These are phyloP conservation scores for Aricia artaxerxes DNA, from an alignment of 2,888 invertebrate species.

Conservation along the genomic window DNA sequence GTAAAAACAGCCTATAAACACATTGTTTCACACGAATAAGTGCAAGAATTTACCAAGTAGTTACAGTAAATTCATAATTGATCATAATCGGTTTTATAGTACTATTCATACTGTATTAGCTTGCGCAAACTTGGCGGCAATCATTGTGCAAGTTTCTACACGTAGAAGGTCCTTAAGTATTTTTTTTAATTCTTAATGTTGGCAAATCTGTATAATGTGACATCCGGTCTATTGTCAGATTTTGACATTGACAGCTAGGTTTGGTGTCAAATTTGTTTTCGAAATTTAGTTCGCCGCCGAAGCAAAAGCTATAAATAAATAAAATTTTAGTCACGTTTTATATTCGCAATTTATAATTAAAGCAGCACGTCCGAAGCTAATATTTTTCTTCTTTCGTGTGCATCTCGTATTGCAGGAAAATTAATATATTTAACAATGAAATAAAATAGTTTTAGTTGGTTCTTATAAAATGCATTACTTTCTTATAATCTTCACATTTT, in stretches of 20 bases:
- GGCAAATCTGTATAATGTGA: not conserved
- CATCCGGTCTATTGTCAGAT: slow-evolving; percentile 4
- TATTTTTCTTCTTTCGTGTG: not conserved
- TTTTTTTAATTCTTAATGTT: not conserved
- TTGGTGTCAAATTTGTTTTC: not conserved
- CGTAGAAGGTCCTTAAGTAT: not conserved
- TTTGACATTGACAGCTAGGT: not conserved
- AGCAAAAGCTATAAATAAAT: not conserved
- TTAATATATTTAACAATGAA: not conserved
- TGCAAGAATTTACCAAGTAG: no score
- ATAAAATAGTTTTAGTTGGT: not conserved
- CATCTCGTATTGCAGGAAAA: not conserved
- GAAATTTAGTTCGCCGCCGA: not conserved
- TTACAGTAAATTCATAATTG: no score
- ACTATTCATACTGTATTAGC: no score
- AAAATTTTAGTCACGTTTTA: not conserved
- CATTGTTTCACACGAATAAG: no score
- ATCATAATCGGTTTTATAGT: no score
- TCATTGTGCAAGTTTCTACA: not conserved
- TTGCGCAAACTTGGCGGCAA: not conserved
- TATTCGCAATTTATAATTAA: not conserved
- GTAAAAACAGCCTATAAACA: no score
- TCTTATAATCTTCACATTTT: slow-evolving; percentile 44
- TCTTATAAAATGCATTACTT: not conserved
- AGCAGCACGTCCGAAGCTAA: not conserved